Evolutionary conservation across 2,113 vertebrate genomes (phyloP), one percentile per base, ranked within the genome.

Genomic region (Pelvicachromis taeniatus): DNA sequence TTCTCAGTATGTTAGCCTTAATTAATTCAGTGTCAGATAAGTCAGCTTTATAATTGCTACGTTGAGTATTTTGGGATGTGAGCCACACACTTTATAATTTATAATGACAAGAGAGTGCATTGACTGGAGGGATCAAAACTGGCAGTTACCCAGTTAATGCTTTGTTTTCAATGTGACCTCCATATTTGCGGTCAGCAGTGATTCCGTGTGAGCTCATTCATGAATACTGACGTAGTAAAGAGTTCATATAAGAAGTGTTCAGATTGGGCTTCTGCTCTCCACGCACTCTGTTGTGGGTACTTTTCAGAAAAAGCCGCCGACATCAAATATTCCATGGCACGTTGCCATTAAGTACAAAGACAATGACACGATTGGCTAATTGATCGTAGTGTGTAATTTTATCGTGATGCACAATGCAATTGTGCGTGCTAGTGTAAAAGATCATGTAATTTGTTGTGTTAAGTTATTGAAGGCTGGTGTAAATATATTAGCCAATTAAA

Each of bases 1-100:
- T 79, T 61, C 75, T 86, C 23, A 65, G 58, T 73, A 77, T 84
- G 88, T 90, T 88, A 81, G 73, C 55, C 85, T 80, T 85, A 85
- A 87, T 91, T 83, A 80, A 85, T 83, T 83, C 82, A 53, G 55
- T 78, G 59, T 77, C 58, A 58, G 65, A 79, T 81, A 73, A 88
- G 73, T 73, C 40, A 4, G 52, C 40, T 89, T 88, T 80, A 82
- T 89, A 87, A 91, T 86, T 90, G 83, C 82, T 73, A 52, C 80
- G 80, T 59, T 82, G 31, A 85, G 80, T 40, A 59, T 84, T 89
- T 86, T 85, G 86, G 85, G 92, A 89, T 88, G 52, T 38, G 78
- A 81, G 86, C 91, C 91, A 91, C 50, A 3, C 48, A 65, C 77
- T 92, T 86, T 58, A 85, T 90, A 80, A 89, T 92, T 85, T 68